Base-by-base conservation (phyloP, 2,888 invertebrate genomes). In the Spodoptera picta region DNA sequence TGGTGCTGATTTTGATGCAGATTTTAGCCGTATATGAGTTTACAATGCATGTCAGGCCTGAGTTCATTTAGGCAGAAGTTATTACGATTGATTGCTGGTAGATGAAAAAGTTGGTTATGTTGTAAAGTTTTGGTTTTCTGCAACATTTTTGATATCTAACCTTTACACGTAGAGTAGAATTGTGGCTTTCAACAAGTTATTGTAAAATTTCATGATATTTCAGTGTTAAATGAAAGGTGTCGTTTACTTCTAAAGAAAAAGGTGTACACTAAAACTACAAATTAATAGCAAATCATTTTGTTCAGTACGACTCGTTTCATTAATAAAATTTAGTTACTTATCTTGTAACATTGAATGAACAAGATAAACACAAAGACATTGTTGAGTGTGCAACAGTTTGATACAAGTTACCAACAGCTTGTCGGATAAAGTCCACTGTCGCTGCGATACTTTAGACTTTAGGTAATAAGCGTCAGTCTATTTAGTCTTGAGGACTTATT, bases 361-460 rank as follows among this genome's bases (percentile, higher is more conserved):
- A 66, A 62, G 66, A 53, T 47, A 67, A 67, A 72, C 60, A 51
- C n/a, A 4, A 23, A 44, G 59, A 47, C 46, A 67, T 58, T 54
- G 62, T 42, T 70, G 48, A 53, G 47, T 51, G 7, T 47, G 43
- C 36, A 45, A 57, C 27, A 14, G 45, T 51, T 60, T 51, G 36
- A 53, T 59, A 59, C 23, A 73, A 67, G 60, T 73, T 67, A 11
- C 24, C 10, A 52, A 47, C 55, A 69, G 52, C 24, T 60, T 67
- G 47, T 57, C 45, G 31, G 56, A 62, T 57, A 50, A 44, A 31
- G 62, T 54, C 47, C 14, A 53, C 55, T 62, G 67, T 70, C 60
- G 47, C 12, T 55, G 14, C 44, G 55, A 71, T 45, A 55, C 51
- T 55, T 43, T 60, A 14, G 48, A n/a, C 7, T 36, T 36, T 36